Base-by-base conservation (phyloP, 2,797 vertebrate species). In the Bufotes viridis region DNA sequence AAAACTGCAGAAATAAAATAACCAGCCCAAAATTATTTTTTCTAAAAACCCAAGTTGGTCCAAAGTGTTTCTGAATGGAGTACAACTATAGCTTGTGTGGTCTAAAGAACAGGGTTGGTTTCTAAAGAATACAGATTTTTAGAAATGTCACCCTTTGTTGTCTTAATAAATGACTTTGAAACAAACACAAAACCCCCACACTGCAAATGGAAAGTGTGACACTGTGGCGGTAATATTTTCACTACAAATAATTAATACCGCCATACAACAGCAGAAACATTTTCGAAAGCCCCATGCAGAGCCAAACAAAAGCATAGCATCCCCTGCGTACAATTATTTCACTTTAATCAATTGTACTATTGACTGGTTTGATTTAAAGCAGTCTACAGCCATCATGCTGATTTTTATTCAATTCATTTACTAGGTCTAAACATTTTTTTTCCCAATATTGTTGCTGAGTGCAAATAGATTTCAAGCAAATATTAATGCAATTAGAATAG, bases 341-440 rank as follows among this genome's bases (percentile, higher is more conserved):
- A 60, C 53, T 74, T 58, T 67, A 51, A 65, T 67, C 63, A 34
- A 86, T 78, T 86, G 74, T 63, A 55, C 42, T 53, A 86, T 79
- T 81, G 86, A 57, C 57, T 74, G 34, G 65, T 57, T 53, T 78
- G 60, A 86, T 85, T n/a, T 67, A 15, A 79, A 55, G 67, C 61
- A 65, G 75, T 86, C 74, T 76, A 51, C 7, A 83, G 81, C 63
- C 42, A 29, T 86, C 49, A 65, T 55, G 42, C 60, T 65, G 58
- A 29, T 67, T 78, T 78, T 24, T 75, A 75, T 51, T 51, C 72
- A 55, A 55, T 78, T 17, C 75, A 78, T 78, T 78, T 78, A 55
- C 75, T 13, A 53, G 75, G 26, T n/a, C 13, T 7, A 75, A 86
- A 78, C 63, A 42, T 74, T 86, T 60, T 34, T 84, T 84, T 42